Percentiles rank a stretch among this genome's conserved stretches.
phyloP scores from a whole-genome alignment of 1,140 invertebrate genomes.

The Whitmania pigra region DNA sequence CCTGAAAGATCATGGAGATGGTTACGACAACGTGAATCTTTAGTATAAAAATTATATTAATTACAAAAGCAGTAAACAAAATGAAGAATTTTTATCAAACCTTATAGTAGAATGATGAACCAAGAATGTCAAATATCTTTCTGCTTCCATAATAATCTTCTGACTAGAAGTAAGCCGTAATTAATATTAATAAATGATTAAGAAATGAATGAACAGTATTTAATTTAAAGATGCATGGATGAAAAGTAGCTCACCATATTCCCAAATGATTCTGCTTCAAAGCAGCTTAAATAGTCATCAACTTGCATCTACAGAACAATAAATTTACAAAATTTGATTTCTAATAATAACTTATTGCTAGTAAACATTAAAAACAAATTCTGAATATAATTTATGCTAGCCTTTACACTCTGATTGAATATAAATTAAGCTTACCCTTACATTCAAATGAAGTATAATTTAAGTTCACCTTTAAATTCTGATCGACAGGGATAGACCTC shows the following conservation, averaged over 20 bases:
- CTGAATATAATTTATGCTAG: no score
- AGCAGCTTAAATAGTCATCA: neutral
- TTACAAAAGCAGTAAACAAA: neutral
- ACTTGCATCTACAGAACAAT: neutral
- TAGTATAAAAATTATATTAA: neutral
- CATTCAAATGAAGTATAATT: neutral
- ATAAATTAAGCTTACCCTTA: neutral
- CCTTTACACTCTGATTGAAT: no score
- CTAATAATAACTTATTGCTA: no score
- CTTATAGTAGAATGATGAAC: slow-evolving; percentile 1
- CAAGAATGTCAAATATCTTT: neutral
- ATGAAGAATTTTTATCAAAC: neutral
- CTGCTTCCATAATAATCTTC: neutral
- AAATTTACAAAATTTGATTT: no score
- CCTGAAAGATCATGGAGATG: neutral
- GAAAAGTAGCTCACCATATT: slow-evolving; percentile 5
- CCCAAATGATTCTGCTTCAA: neutral
- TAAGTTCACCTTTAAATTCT: neutral
- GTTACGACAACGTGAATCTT: neutral
- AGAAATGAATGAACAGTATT: neutral
- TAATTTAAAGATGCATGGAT: neutral
- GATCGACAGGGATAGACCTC: neutral
- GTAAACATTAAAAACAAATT: no score
- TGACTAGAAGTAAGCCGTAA: neutral
- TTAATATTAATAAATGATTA: neutral